Percentiles rank a stretch among this genome's conserved stretches.
phyloP scores from a whole-genome alignment of 1,140 invertebrate species.

The Asobara japonica region DNA sequence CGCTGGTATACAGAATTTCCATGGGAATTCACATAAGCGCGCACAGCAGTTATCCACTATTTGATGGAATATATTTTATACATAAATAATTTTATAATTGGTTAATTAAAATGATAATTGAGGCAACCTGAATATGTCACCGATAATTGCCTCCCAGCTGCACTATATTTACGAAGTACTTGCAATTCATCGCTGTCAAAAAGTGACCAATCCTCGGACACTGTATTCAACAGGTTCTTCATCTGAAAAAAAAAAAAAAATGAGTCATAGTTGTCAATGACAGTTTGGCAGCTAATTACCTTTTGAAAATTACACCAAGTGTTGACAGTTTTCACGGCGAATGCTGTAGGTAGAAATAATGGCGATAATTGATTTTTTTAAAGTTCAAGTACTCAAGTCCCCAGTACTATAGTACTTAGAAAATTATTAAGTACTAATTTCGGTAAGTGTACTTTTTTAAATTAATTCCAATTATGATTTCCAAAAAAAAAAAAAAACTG shows the following conservation, averaged over 20 bases:
- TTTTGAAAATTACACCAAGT: background rate
- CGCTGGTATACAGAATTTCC: no score
- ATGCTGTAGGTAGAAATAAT: no score
- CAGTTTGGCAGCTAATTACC: background rate
- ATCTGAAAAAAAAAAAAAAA: background rate
- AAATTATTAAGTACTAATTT: no score
- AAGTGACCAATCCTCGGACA: background rate
- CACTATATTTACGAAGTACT: background rate
- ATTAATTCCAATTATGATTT: no score
- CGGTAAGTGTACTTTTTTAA: no score
- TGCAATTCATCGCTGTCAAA: background rate
- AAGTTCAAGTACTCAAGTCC: no score
- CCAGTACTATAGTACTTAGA: no score
- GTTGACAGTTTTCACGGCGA: background rate
- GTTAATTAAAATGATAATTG: background rate
- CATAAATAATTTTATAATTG: background rate
- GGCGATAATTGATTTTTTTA: no score
- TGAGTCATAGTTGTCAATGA: background rate
- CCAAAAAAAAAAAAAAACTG: no score
- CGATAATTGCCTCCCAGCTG: background rate
- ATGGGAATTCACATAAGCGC: no score
- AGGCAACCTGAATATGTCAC: background rate
- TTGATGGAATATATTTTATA: no score
- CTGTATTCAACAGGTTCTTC: background rate
- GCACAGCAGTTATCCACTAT: background rate